Conservation (phyloP, 2,113 vertebrate genomes). For the human region GRCh38 chr20:46911001-46911500, state of each 20-base stretch:
- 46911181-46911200: background rate
- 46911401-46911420: background rate
- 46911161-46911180: background rate
- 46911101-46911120: background rate
- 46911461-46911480: background rate
- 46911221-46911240: background rate
- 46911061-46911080: background rate
- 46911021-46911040: background rate
- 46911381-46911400: background rate
- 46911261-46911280: background rate
- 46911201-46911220: rapidly evolving
- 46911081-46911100: background rate
- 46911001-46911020: background rate
- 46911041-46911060: background rate
- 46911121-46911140: background rate
- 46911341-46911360: background rate
- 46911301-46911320: rapidly evolving
- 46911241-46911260: background rate
- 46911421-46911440: background rate
- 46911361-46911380: background rate
- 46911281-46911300: background rate
- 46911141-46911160: background rate
- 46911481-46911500: background rate
- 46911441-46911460: background rate
- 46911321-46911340: background rate